Conservation (phyloP, 2,797 vertebrate species). For the Gymnocypris eckloni region DNA sequence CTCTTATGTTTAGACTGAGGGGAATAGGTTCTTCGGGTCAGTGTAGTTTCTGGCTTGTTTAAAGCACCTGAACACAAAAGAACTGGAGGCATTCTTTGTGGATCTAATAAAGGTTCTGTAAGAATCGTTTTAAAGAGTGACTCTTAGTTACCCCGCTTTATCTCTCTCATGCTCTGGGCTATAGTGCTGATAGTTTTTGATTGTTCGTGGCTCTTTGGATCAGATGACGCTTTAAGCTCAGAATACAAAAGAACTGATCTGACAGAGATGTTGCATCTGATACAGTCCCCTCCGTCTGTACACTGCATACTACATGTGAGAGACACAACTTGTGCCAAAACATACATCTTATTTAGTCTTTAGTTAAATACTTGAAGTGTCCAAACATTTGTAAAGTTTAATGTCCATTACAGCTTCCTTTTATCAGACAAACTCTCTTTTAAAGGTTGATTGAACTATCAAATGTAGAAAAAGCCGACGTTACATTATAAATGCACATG, state of each 20-base stretch:
- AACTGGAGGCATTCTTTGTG: background rate
- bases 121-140: background rate
- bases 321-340: background rate
- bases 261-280: slow-evolving; percentile 25
- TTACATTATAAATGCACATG: too few relatives aligned
- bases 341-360: background rate
- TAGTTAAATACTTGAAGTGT: background rate
- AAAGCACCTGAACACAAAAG: background rate
- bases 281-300: slow-evolving; percentile 32
- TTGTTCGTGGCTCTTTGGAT: slow-evolving; percentile 18
- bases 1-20: background rate
- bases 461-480: too few relatives aligned
- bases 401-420: background rate
- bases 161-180: background rate
- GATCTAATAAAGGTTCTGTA: background rate
- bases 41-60: background rate
- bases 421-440: too few relatives aligned
- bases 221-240: slow-evolving; percentile 28
- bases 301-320: slow-evolving; percentile 6
- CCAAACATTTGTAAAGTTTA: background rate
- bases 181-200: slow-evolving; percentile 24
- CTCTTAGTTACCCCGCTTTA: background rate
- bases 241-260: slow-evolving; percentile 33
- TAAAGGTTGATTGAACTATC: too few relatives aligned
- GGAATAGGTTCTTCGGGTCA: background rate